Percentiles rank a stretch among this genome's conserved stretches.
phyloP scores from a whole-genome alignment of 92 coral and sea anemone genomes.

The Bergia sp. region DNA sequence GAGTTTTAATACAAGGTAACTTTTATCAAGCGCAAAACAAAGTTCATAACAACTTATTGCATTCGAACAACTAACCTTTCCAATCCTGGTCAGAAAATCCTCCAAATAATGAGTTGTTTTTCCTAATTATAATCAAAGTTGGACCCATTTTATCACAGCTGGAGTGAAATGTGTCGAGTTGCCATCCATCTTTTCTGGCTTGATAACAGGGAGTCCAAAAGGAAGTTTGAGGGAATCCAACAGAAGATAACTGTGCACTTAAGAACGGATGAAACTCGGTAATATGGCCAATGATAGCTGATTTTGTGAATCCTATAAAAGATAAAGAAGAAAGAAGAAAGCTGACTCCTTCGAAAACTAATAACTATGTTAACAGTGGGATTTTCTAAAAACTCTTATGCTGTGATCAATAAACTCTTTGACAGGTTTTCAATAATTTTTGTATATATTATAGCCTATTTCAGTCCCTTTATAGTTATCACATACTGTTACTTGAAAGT shows the following conservation, averaged over 20 bases:
- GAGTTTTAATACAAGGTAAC: too few relatives aligned
- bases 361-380: too few relatives aligned
- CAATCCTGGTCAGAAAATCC: constrained; percentile 61
- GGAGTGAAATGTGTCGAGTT: constrained; percentile 14
- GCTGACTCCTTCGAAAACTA: background rate
- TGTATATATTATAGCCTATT: too few relatives aligned
- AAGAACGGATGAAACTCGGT: constrained; percentile 16
- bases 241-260: constrained; percentile 19
- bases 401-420: too few relatives aligned
- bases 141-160: constrained; percentile 50
- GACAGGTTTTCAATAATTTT: background rate
- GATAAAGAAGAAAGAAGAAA: background rate
- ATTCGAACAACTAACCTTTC: constrained; percentile 10
- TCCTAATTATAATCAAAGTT: constrained; percentile 47
- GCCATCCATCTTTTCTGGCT: constrained; percentile 24
- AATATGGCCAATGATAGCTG: constrained; percentile 28
- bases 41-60: too few relatives aligned
- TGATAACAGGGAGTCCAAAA: constrained; percentile 56
- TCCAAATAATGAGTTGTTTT: constrained; percentile 46
- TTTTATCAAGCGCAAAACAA: too few relatives aligned
- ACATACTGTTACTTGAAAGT: background rate
- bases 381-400: background rate
- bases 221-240: background rate
- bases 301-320: constrained; percentile 18
- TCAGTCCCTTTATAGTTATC: background rate